These are phyloP conservation scores for Phacellophora camtschatica DNA, from an alignment of 30 jellyfish, hydroid and myxozoan species.

Conservation along the genomic window DNA sequence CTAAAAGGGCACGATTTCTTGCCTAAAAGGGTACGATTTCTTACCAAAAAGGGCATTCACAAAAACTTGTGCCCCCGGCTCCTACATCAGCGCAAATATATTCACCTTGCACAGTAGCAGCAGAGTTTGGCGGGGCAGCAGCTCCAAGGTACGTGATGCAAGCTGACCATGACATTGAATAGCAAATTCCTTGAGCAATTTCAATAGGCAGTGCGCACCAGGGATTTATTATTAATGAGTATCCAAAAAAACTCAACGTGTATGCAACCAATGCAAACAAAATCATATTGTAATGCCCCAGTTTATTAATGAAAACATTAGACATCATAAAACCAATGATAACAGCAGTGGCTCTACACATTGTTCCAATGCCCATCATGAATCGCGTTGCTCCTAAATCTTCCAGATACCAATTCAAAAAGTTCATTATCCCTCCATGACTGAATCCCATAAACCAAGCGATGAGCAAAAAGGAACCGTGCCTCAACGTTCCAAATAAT, in stretches of 20 bases:
- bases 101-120: slow-evolving; percentile 98
- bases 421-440: slow-evolving; percentile 99
- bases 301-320: slow-evolving; percentile 55
- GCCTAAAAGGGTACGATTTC: too few relatives aligned
- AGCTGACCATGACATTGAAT: slow-evolving; percentile 98
- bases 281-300: slow-evolving; percentile 82
- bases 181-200: slow-evolving; percentile 86
- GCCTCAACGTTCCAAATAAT: slow-evolving; percentile 55
- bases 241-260: slow-evolving; percentile 87
- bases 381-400: slow-evolving; percentile 97
- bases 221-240: slow-evolving; percentile 81
- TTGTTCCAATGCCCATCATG: slow-evolving; percentile 99
- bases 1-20: too few relatives aligned
- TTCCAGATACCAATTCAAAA: slow-evolving; percentile 96
- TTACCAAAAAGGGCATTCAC: too few relatives aligned
- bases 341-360: slow-evolving; percentile 81
- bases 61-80: too few relatives aligned
- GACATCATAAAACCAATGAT: slow-evolving; percentile 82
- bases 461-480: slow-evolving; percentile 76
- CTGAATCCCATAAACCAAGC: slow-evolving; percentile 98
- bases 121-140: slow-evolving; percentile 89
- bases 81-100: too few relatives aligned
- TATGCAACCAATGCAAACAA: slow-evolving; percentile 80
- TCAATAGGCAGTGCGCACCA: slow-evolving; percentile 99
- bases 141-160: slow-evolving; percentile 96